Evolutionary conservation across 2,113 vertebrate genomes (phyloP), one percentile per base, ranked within the genome.

Genomic region (Ictalurus furcatus): DNA sequence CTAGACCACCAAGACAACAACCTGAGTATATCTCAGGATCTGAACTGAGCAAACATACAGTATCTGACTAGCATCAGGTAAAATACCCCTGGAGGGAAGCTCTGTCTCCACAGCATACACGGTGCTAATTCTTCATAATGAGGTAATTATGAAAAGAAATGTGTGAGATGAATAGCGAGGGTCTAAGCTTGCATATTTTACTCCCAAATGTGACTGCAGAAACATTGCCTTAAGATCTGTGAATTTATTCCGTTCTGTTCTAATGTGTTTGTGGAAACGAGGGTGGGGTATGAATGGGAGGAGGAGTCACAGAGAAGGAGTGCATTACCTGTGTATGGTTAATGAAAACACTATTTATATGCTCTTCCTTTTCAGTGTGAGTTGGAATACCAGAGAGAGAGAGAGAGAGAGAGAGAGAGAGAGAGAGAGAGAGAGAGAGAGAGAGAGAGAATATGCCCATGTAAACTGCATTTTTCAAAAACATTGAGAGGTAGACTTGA

Each of bases 261-360:
- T 21, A 65, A 58, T 59, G 63, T 90, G 69, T 30, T 83, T 58
- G 44, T 82, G 21, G 67, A 65, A 71, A 74, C 9, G 52, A 30
- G n/a, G 85, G 85, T 92, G 84, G 90, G 90, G 89, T 91, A 92
- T 91, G 93, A 94, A 92, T 87, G 85, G 28, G 40, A 61, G 19
- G 56, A 13, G 58, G 58, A 83, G 21, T 34, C 19, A 58, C 9
- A 4, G 14, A 80, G 44, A 78, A 52, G 0, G 6, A 76, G 25
- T 16, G 25, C 13, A 28, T 58, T 21, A 11, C 54, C 52, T 34
- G n/a, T 58, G 14, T 58, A 12, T 56, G 54, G 13, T 54, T 80
- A 80, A 79, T 54, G 37, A 74, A 74, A 74, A 40, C 37, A 11
- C 19, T 74, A 21, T 19, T 71, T 69, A 30, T 30, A 69, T 30